Percentiles rank a stretch among this genome's conserved stretches.
phyloP scores from a whole-genome alignment of 92 coral and sea anemone species.

The Epizoanthus illoricatus region DNA sequence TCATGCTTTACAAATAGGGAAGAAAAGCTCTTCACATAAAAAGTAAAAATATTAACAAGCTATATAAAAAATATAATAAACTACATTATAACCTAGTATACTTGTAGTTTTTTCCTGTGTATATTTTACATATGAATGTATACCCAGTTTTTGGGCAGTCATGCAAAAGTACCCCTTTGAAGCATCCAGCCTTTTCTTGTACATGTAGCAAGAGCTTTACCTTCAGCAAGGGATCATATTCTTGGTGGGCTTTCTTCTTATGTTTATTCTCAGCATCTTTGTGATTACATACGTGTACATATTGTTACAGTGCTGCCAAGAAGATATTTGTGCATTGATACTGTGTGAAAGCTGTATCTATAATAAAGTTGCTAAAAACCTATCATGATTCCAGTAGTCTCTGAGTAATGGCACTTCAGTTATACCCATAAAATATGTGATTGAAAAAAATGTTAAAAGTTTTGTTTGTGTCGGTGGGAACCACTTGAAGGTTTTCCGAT shows the following conservation, averaged over 20 bases:
- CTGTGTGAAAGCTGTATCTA: constrained; percentile 25
- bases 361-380: too few species aligned
- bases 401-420: constrained; percentile 43
- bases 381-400: too few species aligned
- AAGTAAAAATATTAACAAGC: too few species aligned
- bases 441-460: constrained; percentile 41
- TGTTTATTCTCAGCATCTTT: constrained; percentile 44
- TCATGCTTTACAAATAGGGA: too few species aligned
- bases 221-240: constrained; percentile 47
- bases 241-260: background rate
- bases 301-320: background rate
- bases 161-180: constrained; percentile 17
- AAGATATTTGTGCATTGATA: constrained; percentile 38
- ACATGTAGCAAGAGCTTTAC: constrained; percentile 6
- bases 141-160: constrained; percentile 35
- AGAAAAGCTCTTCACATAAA: too few species aligned
- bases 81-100: constrained; percentile 50
- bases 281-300: constrained; percentile 17
- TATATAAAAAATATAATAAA: background rate
- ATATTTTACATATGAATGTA: constrained; percentile 44
- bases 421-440: constrained; percentile 42
- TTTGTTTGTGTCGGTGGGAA: constrained; percentile 35
- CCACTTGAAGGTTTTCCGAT: constrained; percentile 39
- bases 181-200: constrained; percentile 11
- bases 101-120: constrained; percentile 35